phyloP scores from a whole-genome alignment of 1,140 invertebrate species.

The Nylanderia fulva region DNA sequence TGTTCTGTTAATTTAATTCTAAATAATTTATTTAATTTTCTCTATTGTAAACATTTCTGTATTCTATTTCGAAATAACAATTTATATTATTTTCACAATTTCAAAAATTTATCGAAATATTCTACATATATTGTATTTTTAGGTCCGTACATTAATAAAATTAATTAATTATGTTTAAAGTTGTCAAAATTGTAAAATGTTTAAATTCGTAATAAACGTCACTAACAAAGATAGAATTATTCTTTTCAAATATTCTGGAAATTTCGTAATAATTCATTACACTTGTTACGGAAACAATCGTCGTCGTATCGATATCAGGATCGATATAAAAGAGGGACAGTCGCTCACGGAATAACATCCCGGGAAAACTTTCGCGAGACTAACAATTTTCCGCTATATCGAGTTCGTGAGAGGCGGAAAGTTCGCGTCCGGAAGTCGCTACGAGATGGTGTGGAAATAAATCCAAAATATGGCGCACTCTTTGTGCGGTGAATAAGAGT shows the following conservation, averaged over 20 bases:
- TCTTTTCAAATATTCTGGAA: neutral
- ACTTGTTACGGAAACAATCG: conserved; percentile 49
- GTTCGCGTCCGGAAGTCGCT: conserved; percentile 57
- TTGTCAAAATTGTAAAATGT: neutral
- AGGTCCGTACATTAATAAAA: conserved; percentile 1
- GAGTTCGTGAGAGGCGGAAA: conserved; percentile 65
- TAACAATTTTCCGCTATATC: conserved; percentile 70
- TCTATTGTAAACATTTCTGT: neutral
- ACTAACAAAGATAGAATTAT: conserved; percentile 4
- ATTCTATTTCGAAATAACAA: neutral
- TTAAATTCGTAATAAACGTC: neutral
- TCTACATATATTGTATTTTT: too few relatives aligned
- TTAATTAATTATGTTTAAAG: neutral
- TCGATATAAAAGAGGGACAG: conserved; percentile 37
- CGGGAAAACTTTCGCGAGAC: conserved; percentile 52
- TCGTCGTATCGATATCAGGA: conserved; percentile 52
- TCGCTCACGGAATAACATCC: conserved; percentile 20
- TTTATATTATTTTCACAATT: conserved; percentile 5
- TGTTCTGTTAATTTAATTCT: too few relatives aligned
- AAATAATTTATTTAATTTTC: neutral
- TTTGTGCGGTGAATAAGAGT: conserved; percentile 58
- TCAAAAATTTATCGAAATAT: neutral
- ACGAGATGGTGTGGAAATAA: conserved; percentile 62
- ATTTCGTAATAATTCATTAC: conserved; percentile 34
- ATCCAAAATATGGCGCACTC: conserved; percentile 62